These are phyloP conservation scores for Agriopis marginaria DNA, from an alignment of 2,888 invertebrate species.

Conservation along the genomic window DNA sequence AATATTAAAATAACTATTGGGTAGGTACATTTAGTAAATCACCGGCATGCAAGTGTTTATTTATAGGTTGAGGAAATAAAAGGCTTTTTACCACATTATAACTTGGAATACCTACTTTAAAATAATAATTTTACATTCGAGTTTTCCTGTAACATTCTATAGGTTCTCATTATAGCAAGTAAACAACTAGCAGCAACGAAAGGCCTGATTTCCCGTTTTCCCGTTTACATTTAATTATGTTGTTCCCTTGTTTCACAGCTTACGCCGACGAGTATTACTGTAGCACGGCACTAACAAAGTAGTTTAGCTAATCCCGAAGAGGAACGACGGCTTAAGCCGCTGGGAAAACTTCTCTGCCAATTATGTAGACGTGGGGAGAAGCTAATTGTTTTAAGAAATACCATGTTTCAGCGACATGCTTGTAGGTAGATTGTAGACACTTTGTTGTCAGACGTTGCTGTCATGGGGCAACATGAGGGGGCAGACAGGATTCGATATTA, in stretches of 20 bases:
- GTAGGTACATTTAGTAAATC: too few relatives aligned
- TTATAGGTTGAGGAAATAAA: too few relatives aligned
- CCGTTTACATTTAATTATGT: conserved; percentile 42
- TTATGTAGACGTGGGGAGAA: conserved; percentile 50
- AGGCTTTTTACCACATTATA: too few relatives aligned
- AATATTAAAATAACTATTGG: too few relatives aligned
- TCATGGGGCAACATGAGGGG: too few relatives aligned
- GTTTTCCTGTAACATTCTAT: too few relatives aligned
- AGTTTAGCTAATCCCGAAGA: conserved; percentile 56
- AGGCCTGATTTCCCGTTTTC: conserved; percentile 26
- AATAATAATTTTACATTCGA: too few relatives aligned
- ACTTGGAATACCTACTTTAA: too few relatives aligned
- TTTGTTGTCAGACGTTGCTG: background rate
- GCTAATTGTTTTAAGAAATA: conserved; percentile 29
- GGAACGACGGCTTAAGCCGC: conserved; percentile 57
- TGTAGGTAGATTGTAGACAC: too few relatives aligned
- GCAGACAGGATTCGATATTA: too few relatives aligned
- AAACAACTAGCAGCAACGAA: conserved; percentile 9
- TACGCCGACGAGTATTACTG: conserved; percentile 48
- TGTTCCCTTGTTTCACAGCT: conserved; percentile 38
- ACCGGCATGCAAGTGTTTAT: too few relatives aligned
- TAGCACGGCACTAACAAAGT: conserved; percentile 52
- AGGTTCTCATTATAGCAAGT: background rate
- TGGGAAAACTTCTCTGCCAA: conserved; percentile 56
- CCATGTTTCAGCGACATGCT: background rate